A percentile compares a stretch with the other conserved stretches of the same genome.
Conservation (phyloP, 1,140 invertebrate genomes). For the Caenorhabditis remanei region DNA sequence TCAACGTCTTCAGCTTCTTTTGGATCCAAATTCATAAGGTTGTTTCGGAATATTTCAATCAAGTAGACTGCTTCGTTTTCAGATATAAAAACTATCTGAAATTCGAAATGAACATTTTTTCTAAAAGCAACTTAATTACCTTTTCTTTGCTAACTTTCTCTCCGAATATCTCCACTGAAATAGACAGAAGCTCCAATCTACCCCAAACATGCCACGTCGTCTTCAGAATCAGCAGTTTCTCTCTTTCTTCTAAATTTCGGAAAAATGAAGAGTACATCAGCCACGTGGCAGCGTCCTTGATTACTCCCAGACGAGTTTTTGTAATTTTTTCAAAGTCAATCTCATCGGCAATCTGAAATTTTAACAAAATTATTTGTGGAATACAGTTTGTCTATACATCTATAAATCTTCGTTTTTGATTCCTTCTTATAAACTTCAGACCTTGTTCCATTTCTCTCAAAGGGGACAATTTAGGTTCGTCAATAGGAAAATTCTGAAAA, state of each 20-base stretch:
- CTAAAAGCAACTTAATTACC: not conserved
- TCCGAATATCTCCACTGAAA: conserved; percentile 35
- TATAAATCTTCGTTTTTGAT: not conserved
- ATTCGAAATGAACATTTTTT: not conserved
- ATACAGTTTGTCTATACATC: not conserved
- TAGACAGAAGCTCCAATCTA: not conserved
- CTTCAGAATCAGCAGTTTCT: conserved; percentile 14
- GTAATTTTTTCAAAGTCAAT: not conserved
- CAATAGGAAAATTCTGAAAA: not conserved
- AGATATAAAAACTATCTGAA: conserved; percentile 12
- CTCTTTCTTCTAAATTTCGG: not conserved
- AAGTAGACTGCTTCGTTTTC: not conserved
- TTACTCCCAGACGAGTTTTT: not conserved
- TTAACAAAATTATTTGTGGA: not conserved
- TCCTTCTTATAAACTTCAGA: not conserved
- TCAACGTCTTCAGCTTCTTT: not conserved
- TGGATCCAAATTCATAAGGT: not conserved
- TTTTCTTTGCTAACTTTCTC: not conserved
- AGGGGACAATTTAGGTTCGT: not conserved
- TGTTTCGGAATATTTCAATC: conserved; percentile 3
- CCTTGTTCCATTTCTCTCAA: not conserved
- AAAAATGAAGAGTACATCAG: conserved; percentile 27
- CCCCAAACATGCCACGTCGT: conserved; percentile 28
- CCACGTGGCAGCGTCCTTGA: conserved; percentile 5
- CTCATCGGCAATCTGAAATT: not conserved